Base-by-base conservation (phyloP, 1,140 invertebrate genomes). In the Leptinotarsa undecemlineata region DNA sequence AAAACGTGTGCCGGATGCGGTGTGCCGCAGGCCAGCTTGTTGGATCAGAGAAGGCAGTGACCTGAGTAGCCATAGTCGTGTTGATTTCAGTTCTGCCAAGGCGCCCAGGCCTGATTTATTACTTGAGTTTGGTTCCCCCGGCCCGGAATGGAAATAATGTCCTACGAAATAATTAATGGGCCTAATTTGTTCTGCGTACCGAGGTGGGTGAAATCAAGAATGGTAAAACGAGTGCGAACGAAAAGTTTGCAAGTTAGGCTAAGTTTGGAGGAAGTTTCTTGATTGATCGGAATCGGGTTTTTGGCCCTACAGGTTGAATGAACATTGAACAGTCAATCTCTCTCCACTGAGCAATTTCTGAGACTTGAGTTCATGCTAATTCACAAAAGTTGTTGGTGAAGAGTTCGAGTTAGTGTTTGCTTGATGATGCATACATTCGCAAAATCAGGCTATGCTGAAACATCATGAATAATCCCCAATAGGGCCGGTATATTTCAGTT, bases 161-260 rank as follows among this genome's bases (percentile, higher is more conserved):
- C 51, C 51, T 8, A n/a, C 51, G 15, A 19, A 57, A 57, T 57
- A 57, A 57, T 57, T 57, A 57, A 57, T 57, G n/a, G 3, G n/a
- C 6, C 17, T 57, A 57, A 57, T 57, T 57, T 57, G 51, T 57
- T 57, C 51, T 57, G 51, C 51, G 51, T 57, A 17, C 51, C 8
- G 51, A 57, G 51, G 51, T 57, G 51, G 51, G 17, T 57, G 51
- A 57, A 42, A 57, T 57, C 51, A 57, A 57, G 51, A 57, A 57
- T 17, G 51, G 51, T n/a, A 57, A 19, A 57, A 57, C 13, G 33
- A 42, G 33, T 42, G 5, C 33, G 33, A 42, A 42, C 33, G 33
- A 13, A 57, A 57, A 57, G 51, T 57, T 57, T 15, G 51, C 4
- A 19, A 57, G 51, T 57, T 57, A 4, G 4, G 17, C 51, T 17